A percentile compares a stretch with the other conserved stretches of the same genome.
Conservation (phyloP, 2,113 vertebrate species). For the Vicugna pacos region DNA sequence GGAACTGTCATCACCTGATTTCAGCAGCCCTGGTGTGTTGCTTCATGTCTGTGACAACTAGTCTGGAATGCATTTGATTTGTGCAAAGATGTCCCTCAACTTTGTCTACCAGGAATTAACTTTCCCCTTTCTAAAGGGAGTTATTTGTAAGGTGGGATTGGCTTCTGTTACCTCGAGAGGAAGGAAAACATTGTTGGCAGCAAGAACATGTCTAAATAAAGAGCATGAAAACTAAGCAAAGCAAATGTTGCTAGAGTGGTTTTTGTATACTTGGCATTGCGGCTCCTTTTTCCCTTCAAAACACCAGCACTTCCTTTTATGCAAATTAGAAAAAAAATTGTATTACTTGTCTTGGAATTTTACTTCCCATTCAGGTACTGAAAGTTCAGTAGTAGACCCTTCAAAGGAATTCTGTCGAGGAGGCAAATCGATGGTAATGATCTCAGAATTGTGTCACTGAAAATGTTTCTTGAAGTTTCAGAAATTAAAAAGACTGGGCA, state of each 20-base stretch:
- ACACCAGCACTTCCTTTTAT: not conserved
- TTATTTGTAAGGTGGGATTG: not conserved
- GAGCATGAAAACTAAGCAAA: not conserved
- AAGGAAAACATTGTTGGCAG: not conserved
- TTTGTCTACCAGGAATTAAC: conserved; percentile 7
- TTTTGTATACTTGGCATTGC: not conserved
- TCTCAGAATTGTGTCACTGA: conserved; percentile 18
- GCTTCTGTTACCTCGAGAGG: not conserved
- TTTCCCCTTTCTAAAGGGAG: not conserved
- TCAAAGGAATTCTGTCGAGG: not conserved
- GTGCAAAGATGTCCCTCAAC: conserved; percentile 4
- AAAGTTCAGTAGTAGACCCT: not conserved
- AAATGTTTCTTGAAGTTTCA: conserved; percentile 39
- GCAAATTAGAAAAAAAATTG: not conserved
- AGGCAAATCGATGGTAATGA: not conserved
- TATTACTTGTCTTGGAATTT: conserved; percentile 38
- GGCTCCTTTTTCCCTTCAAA: not conserved
- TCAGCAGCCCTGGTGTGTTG: conserved; percentile 11
- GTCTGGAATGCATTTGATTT: conserved; percentile 48
- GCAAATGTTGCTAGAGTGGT: not conserved
- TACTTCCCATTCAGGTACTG: not conserved
- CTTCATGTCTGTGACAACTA: conserved; percentile 29
- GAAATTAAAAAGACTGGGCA: not conserved
- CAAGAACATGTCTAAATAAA: conserved; percentile 43
- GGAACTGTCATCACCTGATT: conserved; percentile 36